Percentiles rank a stretch among this genome's conserved stretches.
phyloP scores from a whole-genome alignment of 2,113 vertebrate species.

The Cavia aperea region DNA sequence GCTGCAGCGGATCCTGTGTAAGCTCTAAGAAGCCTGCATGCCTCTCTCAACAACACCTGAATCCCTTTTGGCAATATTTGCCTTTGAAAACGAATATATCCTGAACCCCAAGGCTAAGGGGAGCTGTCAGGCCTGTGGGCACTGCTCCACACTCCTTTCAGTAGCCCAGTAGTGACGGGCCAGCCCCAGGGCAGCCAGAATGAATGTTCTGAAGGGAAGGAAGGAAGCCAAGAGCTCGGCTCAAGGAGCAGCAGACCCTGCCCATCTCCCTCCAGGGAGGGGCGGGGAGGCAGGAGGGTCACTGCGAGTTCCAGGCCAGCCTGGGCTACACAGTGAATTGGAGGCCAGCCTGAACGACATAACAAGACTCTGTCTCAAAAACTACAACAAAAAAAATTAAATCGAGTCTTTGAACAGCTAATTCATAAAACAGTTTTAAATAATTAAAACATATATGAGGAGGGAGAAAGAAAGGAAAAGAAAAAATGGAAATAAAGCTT shows the following conservation, averaged over 20 bases:
- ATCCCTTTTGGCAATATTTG: background rate
- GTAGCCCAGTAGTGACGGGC: background rate
- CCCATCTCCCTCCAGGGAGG: background rate
- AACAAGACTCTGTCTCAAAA: background rate
- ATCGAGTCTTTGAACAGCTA: slow-evolving; percentile 18
- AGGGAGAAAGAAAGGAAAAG: background rate
- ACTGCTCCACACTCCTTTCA: background rate
- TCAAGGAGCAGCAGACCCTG: background rate
- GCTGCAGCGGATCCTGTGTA: background rate
- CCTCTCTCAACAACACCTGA: background rate
- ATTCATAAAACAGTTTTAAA: slow-evolving; percentile 37
- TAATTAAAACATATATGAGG: background rate
- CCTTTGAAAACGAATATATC: background rate
- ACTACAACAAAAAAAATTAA: background rate
- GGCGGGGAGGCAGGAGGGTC: background rate
- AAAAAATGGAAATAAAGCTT: background rate
- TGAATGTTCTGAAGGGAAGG: background rate
- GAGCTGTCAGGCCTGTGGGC: background rate
- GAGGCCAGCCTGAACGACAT: background rate
- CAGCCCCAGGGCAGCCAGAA: too few relatives aligned
- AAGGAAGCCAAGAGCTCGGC: background rate
- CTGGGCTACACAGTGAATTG: background rate
- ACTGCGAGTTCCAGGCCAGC: background rate
- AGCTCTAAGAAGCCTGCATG: background rate
- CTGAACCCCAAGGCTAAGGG: background rate